A percentile compares a stretch with the other conserved stretches of the same genome.
Conservation (phyloP, 2,888 invertebrate species). For the Lasioglossum leucozonium region DNA sequence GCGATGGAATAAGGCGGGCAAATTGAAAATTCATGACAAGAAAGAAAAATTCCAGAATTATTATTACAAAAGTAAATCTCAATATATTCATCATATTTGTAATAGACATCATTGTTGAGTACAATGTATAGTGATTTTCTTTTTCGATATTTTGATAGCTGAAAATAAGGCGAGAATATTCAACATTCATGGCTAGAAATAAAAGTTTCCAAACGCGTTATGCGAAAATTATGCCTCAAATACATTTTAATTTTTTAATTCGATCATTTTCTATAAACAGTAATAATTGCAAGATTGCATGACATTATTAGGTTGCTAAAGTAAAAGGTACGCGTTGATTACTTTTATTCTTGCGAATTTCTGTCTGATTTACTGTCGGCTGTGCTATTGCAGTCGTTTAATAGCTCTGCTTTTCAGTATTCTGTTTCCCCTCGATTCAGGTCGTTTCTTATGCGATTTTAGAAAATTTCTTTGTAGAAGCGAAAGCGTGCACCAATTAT, state of each 20-base stretch:
- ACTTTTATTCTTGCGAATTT: slow-evolving; percentile 45
- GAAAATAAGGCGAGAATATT: not conserved
- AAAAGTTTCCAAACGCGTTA: too few relatives aligned
- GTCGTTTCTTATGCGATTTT: slow-evolving; percentile 28
- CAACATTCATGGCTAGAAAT: too few relatives aligned
- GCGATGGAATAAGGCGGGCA: not conserved
- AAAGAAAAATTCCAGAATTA: not conserved
- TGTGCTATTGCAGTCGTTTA: slow-evolving; percentile 51
- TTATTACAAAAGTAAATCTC: not conserved
- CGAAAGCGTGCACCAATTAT: slow-evolving; percentile 19
- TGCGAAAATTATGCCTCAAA: not conserved
- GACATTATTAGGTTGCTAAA: not conserved
- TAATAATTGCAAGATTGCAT: not conserved
- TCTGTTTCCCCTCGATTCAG: slow-evolving; percentile 52
- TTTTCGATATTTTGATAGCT: not conserved
- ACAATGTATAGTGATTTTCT: not conserved
- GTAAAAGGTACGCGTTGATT: not conserved
- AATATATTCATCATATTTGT: not conserved
- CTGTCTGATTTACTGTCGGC: slow-evolving; percentile 64
- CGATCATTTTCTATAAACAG: not conserved
- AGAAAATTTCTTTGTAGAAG: slow-evolving; percentile 16
- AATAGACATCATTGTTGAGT: not conserved
- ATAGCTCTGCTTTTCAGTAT: slow-evolving; percentile 53
- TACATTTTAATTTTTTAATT: not conserved
- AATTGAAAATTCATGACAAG: not conserved